These are phyloP conservation scores for Rhynchomys soricoides DNA, from an alignment of 2,113 vertebrate species.

Conservation along the genomic window DNA sequence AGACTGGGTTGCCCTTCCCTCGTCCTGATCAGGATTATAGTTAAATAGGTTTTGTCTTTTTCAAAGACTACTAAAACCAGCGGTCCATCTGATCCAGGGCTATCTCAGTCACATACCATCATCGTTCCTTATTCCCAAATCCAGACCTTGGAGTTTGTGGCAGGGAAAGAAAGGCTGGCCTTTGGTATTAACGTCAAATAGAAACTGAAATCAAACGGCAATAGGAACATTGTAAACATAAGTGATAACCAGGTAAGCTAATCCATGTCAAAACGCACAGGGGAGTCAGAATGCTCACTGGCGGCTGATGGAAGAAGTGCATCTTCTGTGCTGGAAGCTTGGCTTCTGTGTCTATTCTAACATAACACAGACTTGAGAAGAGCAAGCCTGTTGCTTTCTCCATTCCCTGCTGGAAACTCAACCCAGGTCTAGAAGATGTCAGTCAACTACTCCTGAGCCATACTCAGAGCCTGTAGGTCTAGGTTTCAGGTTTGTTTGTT, in stretches of 20 bases:
- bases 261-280: not conserved
- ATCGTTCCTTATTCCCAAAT: not conserved
- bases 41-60: not conserved
- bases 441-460: not conserved
- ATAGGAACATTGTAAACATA: not conserved
- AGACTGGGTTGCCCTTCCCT: not conserved
- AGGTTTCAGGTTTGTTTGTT: not conserved
- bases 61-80: not conserved
- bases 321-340: not conserved
- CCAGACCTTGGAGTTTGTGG: not conserved
- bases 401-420: not conserved
- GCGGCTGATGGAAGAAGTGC: not conserved
- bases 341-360: conserved; percentile 4
- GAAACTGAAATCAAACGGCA: not conserved
- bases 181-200: not conserved
- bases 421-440: not conserved
- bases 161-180: not conserved
- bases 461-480: not conserved
- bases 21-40: not conserved
- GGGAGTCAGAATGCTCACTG: not conserved
- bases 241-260: not conserved
- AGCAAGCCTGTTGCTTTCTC: not conserved
- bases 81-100: not conserved
- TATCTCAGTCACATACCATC: not conserved
- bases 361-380: not conserved